Base-by-base conservation (phyloP, 2,113 vertebrate species). In the Toxotes chatareus region DNA sequence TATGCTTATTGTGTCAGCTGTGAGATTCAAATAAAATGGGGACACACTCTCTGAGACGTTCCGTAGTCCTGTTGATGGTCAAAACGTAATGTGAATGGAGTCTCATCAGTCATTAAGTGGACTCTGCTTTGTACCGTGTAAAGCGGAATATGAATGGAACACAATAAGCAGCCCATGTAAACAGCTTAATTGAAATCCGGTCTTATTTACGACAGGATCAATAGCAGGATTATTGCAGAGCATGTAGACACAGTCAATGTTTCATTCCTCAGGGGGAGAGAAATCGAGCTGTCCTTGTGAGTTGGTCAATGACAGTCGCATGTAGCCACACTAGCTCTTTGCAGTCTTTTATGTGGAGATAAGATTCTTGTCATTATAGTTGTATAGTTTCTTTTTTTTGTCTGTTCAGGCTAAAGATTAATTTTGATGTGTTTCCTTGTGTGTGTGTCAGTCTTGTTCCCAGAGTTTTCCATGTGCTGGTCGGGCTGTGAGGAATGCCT, bases 401-500 rank as follows among this genome's bases (percentile, higher is more conserved):
- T 1, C 2, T 1, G 3, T 0, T 34, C n/a, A 31, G 7, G 9
- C 62, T 64, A 34, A 42, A 9, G 16, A 68, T 51, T 2, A 51
- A 55, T 77, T 61, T 57, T 55, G 16, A 67, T 79, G 31, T 73
- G 36, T 8, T 31, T 80, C 2, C 31, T 2, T 85, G 4, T 84
- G 16, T 89, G 19, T 84, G 16, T 89, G 19, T 86, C 94, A 99
- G 98, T 96, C 97, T 86, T 99, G 98, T 89, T 97, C 96, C 72
- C 97, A 99, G 94, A 99, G 96, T 93, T 96, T 96, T 65, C 96
- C 97, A 0, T 99, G 98, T 82, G 98, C 98, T 46, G 98, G 96
- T 63, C 97, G 96, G 79, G 95, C 97, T 2, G 90, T 99, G 89
- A 96, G 98, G 93, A 99, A 99, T 60, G 95, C 96, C 79, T 97